Percentiles rank a stretch among this genome's conserved stretches.
Conservation (phyloP, 2,113 vertebrate genomes). For the Triplophysa dalaica region DNA sequence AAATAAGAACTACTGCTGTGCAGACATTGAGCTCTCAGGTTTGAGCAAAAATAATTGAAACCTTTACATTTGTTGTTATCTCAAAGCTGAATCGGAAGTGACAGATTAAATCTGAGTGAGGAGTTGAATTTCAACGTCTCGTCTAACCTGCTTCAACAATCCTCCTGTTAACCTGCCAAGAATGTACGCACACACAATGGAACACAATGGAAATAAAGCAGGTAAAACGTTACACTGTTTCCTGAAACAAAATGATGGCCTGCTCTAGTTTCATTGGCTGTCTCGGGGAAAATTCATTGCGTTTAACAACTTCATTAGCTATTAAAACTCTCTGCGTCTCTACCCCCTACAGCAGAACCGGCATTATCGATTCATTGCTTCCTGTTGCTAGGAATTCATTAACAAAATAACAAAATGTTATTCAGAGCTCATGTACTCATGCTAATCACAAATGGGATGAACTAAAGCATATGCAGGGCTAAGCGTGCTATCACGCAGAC, state of each 20-base stretch:
- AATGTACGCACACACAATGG: conserved; percentile 19
- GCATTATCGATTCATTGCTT: conserved; percentile 16
- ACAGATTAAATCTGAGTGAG: conserved; percentile 7
- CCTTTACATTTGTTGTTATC: neutral
- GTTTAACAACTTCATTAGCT: conserved; percentile 8
- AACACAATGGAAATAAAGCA: conserved; percentile 6
- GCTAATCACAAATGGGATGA: conserved; percentile 13
- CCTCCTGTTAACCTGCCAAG: neutral
- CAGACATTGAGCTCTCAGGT: neutral
- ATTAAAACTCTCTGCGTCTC: conserved; percentile 6
- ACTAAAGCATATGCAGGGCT: neutral
- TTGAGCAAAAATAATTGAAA: neutral
- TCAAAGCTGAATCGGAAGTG: neutral
- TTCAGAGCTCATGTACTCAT: conserved; percentile 27
- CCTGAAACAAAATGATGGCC: conserved; percentile 3
- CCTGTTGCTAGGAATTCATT: conserved; percentile 23
- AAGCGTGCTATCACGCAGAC: neutral
- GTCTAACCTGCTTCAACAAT: conserved; percentile 12
- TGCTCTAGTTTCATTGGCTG: conserved; percentile 19
- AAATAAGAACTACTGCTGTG: no score
- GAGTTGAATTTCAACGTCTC: conserved; percentile 24
- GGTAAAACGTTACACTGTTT: conserved; percentile 21
- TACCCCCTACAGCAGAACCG: conserved; percentile 2
- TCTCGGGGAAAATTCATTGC: conserved; percentile 14
- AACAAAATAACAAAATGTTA: conserved; percentile 32